These are phyloP conservation scores for Nomia melanderi DNA, from an alignment of 1,140 invertebrate genomes.

Conservation along the genomic window DNA sequence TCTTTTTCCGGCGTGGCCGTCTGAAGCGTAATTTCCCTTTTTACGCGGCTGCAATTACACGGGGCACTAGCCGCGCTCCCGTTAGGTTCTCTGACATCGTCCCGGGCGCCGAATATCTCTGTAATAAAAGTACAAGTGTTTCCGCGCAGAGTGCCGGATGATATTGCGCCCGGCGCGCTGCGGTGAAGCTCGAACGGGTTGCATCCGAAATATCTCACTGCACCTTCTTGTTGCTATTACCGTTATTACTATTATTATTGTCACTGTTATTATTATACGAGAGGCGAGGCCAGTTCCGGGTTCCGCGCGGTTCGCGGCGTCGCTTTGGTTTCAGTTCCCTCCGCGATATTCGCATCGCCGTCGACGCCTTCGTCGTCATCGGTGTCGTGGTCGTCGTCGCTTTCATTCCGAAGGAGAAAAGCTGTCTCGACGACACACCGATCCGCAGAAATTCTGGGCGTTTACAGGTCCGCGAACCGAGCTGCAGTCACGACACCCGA, in stretches of 20 bases:
- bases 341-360: constrained; percentile 27
- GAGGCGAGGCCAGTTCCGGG: neutral
- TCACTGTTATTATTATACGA: neutral
- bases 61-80: neutral
- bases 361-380: neutral
- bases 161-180: neutral
- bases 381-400: neutral
- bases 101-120: too few relatives aligned
- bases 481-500: constrained; percentile 20
- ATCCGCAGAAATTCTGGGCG: constrained; percentile 30
- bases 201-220: constrained; percentile 19
- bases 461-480: constrained; percentile 21
- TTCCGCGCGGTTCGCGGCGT: constrained; percentile 40
- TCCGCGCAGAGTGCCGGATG: neutral
- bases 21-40: constrained; percentile 4
- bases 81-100: neutral
- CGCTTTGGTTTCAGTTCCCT: constrained; percentile 37
- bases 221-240: constrained; percentile 19
- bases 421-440: constrained; percentile 11
- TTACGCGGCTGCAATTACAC: constrained; percentile 8
- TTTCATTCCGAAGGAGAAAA: constrained; percentile 20
- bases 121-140: constrained; percentile 26
- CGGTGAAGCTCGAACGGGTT: constrained; percentile 9
- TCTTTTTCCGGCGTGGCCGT: neutral
- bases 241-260: constrained; percentile 45